Percentiles rank a stretch among this genome's conserved stretches.
These are phyloP conservation scores for Psittacara wagleri DNA, from an alignment of 2,113 vertebrate genomes.

Conservation along the genomic window DNA sequence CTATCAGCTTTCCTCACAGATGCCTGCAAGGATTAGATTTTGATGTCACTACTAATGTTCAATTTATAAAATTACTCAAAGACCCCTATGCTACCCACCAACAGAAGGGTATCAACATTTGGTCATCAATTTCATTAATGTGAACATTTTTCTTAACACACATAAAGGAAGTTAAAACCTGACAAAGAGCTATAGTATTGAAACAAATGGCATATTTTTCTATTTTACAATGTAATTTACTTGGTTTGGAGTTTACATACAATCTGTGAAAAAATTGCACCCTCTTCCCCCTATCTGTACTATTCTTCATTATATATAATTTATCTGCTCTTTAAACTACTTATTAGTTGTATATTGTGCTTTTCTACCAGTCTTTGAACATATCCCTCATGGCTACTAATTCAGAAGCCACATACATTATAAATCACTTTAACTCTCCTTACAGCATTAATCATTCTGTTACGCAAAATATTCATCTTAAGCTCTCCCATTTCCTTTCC, in stretches of 20 bases:
- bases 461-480: neutral
- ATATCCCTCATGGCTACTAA: neutral
- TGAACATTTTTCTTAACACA: neutral
- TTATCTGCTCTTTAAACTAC: neutral
- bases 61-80: neutral
- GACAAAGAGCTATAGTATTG: neutral
- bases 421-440: neutral
- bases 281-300: neutral
- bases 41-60: neutral
- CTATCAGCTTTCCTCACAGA: neutral
- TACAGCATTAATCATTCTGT: neutral
- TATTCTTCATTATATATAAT: neutral
- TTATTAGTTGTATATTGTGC: neutral
- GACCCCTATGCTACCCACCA: neutral
- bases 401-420: neutral
- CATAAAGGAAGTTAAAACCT: neutral
- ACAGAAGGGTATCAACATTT: neutral
- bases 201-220: neutral
- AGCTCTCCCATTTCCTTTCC: neutral
- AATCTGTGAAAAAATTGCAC: neutral
- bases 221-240: neutral
- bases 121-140: neutral
- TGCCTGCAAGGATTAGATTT: neutral
- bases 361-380: neutral
- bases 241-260: neutral